Evolutionary conservation across 2,113 vertebrate species (phyloP), one percentile per base, ranked within the genome.

Genomic region (Melanotaenia duboulayi): DNA sequence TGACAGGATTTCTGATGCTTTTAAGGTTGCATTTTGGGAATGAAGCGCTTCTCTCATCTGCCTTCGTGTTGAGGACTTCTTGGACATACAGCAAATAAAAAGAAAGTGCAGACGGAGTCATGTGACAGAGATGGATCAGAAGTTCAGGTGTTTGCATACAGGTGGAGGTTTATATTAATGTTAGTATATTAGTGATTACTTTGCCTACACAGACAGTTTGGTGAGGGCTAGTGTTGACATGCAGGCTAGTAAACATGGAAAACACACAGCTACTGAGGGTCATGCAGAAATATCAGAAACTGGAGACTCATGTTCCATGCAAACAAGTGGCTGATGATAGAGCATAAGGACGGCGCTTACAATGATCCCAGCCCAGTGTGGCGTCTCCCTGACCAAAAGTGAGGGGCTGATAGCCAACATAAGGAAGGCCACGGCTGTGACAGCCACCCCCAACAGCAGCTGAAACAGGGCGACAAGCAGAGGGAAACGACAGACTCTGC

Each of bases 341-440:
- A 80, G 74, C 22, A 9, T 28, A 70, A 83, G 71, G 57, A 72
- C 20, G 50, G 58, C 65, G 95, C 98, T 99, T 99, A 99, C 98
- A 91, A 95, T 93, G 90, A 99, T 97, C 84, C 98, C 97, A 91
- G 97, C 97, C 97, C 98, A 99, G 91, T 97, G 95, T 44, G 98
- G 97, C 72, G 97, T 97, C 94, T 98, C 97, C 89, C 98, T 94
- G 95, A 94, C 90, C 87, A 94, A 93, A 85, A 99, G 92, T 55
- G 97, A 99, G 83, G 96, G 91, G 90, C 96, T 98, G 95, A 95
- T 74, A 89, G 93, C 90, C 76, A 94, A 91, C 96, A 95, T 97
- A 54, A 98, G 92, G 92, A 99, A 98, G 91, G 96, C 97, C 95
- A 99, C 86, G 71, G 89, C 94, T 13, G 95, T 90, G 46, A 97